Conservation (phyloP, 1,140 invertebrate species). For the Hestina assimilis region DNA sequence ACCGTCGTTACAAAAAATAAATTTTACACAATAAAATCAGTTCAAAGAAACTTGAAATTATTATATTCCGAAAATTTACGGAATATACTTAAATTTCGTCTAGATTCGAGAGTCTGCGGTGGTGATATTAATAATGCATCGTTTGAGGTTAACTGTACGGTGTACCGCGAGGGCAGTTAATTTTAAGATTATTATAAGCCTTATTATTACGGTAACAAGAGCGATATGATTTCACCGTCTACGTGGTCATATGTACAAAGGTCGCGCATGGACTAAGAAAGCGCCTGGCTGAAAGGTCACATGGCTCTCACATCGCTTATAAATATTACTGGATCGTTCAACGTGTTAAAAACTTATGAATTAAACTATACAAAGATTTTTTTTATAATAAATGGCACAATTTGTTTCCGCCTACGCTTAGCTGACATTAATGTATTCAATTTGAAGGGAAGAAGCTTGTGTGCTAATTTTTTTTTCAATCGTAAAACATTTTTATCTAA, state of each 20-base stretch:
- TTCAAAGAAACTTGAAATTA: constrained; percentile 14
- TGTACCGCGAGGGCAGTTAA: not conserved
- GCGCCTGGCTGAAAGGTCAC: constrained; percentile 49
- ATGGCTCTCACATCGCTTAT: constrained; percentile 35
- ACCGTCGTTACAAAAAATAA: not conserved
- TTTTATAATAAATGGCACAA: too few relatives aligned
- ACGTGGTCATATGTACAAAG: constrained; percentile 30
- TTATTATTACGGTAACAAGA: not conserved
- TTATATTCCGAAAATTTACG: constrained; percentile 11
- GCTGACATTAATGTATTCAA: too few relatives aligned
- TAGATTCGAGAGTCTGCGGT: constrained; percentile 27
- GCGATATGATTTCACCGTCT: not conserved
- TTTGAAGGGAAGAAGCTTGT: too few relatives aligned
- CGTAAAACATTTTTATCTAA: too few relatives aligned
- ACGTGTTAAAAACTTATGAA: not conserved
- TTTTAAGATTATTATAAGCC: not conserved
- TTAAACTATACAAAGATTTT: too few relatives aligned
- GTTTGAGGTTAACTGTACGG: constrained; percentile 35
- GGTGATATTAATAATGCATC: constrained; percentile 57
- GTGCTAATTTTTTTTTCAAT: too few relatives aligned
- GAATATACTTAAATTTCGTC: constrained; percentile 25
- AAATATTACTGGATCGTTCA: constrained; percentile 22
- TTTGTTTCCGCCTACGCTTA: too few relatives aligned
- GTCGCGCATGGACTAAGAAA: constrained; percentile 46
- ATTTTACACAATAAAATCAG: not conserved